Conservation (phyloP, 2,888 invertebrate species). For the Acleris cristana region DNA sequence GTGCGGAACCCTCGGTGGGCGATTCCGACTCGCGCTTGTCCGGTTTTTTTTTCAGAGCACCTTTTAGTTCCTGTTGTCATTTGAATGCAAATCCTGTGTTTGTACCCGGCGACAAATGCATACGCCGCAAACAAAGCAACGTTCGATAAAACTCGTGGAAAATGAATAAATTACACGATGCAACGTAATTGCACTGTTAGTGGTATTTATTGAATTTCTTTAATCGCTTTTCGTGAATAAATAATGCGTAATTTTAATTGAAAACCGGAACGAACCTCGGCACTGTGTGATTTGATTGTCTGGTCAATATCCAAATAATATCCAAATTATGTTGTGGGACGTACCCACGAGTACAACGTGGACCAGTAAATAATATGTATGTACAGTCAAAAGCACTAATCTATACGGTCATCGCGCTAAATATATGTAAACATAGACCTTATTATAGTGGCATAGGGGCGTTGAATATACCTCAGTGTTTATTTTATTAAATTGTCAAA, state of each 20-base stretch:
- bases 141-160: slow-evolving; percentile 66
- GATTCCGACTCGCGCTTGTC: too few species aligned
- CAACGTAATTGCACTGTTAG: slow-evolving; percentile 60
- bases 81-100: slow-evolving; percentile 58
- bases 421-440: too few species aligned
- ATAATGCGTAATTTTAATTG: slow-evolving; percentile 21
- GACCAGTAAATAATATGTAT: too few species aligned
- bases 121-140: slow-evolving; percentile 58
- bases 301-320: slow-evolving; percentile 7
- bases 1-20: too few species aligned
- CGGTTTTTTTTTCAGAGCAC: too few species aligned
- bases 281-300: background rate
- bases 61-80: slow-evolving; percentile 29
- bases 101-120: slow-evolving; percentile 51
- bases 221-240: slow-evolving; percentile 23
- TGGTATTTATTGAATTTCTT: slow-evolving; percentile 32
- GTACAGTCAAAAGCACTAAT: too few species aligned
- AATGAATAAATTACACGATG: slow-evolving; percentile 68
- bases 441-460: too few species aligned
- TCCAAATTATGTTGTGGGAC: slow-evolving; percentile 3
- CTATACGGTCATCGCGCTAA: too few species aligned
- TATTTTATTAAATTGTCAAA: too few species aligned
- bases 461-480: too few species aligned
- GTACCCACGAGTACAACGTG: too few species aligned
- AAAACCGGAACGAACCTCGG: background rate